Base-by-base conservation (phyloP, 2,113 vertebrate species). In the Nothoprocta perdicaria region DNA sequence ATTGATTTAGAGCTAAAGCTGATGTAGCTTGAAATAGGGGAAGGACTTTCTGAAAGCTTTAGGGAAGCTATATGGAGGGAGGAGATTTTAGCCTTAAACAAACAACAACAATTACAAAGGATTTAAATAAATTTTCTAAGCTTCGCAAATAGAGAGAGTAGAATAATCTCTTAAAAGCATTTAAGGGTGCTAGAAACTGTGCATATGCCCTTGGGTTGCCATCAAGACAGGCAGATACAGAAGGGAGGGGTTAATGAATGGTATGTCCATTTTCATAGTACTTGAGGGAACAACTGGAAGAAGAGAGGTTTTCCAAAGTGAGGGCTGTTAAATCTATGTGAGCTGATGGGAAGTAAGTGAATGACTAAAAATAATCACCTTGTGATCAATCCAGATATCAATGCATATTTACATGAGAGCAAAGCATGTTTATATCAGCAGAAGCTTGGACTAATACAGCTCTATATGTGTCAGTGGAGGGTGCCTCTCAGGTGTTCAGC, bases 81-180 rank as follows among this genome's bases (percentile, higher is more conserved):
- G 80, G n/a, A 26, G 24, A 63, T 71, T 92, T 85, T 83, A 38
- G 63, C 9, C 18, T 38, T 58, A 40, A 91, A 65, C 1, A 40
- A 91, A 65, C 1, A 66, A 71, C 22, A 23, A 45, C 48, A 18
- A 26, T 5, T 22, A 9, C n/a, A 29, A 43, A 31, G 16, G 3
- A 2, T 29, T 26, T 24, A 4, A 50, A 26, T 45, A 31, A 0
- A 0, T 81, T 62, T 60, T 71, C n/a, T 69, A 75, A 61, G 5
- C 24, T 19, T 90, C 16, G 72, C 24, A 89, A 69, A 69, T 14
- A 62, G n/a, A 16, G 11, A 38, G 9, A 65, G 12, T 35, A 35
- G 27, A 72, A 57, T 13, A 41, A 53, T 19, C 66, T 79, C 62
- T 53, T 65, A 24, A n/a, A 27, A 41, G 40, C 48, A 2, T 41